Evolutionary conservation across 2,113 vertebrate species (phyloP).

Genomic region (Bettongia penicillata): DNA sequence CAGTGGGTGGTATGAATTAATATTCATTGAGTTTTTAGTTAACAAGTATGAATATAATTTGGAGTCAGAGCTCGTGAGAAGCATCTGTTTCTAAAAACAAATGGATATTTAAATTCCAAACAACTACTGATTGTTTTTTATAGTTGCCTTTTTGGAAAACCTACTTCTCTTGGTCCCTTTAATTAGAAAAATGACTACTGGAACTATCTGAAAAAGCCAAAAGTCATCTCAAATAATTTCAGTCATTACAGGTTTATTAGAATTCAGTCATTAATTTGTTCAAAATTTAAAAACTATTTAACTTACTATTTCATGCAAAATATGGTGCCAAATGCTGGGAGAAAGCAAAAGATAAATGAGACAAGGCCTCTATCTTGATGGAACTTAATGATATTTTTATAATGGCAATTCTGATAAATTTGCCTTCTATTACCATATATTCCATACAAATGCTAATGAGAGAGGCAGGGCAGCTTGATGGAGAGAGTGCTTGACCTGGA

Average conservation of each 20-base stretch:
- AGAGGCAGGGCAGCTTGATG: background rate
- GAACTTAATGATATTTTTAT: conserved; percentile 15
- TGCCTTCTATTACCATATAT: conserved; percentile 61
- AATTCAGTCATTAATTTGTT: conserved; percentile 31
- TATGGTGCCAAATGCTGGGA: background rate
- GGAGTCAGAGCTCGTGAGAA: conserved; percentile 45
- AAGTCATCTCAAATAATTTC: conserved; percentile 15
- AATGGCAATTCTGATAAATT: conserved; percentile 67
- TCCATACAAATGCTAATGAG: conserved; percentile 13
- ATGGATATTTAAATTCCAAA: conserved; percentile 64
- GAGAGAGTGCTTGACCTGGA: background rate
- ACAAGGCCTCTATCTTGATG: background rate
- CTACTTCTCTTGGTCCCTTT: background rate
- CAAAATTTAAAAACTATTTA: background rate
- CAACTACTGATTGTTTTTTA: conserved; percentile 66
- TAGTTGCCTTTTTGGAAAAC: conserved; percentile 25
- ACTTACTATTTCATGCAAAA: background rate
- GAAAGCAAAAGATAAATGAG: background rate
- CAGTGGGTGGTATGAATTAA: conserved; percentile 46
- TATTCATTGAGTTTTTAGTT: conserved; percentile 40
- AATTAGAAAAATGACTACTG: background rate
- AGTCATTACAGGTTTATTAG: conserved; percentile 40
- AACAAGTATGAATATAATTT: background rate
- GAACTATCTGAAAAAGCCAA: conserved; percentile 10
- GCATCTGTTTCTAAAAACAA: conserved; percentile 67